Evolutionary conservation across 2,888 invertebrate genomes (phyloP).

Genomic region (Calameuta idolon): DNA sequence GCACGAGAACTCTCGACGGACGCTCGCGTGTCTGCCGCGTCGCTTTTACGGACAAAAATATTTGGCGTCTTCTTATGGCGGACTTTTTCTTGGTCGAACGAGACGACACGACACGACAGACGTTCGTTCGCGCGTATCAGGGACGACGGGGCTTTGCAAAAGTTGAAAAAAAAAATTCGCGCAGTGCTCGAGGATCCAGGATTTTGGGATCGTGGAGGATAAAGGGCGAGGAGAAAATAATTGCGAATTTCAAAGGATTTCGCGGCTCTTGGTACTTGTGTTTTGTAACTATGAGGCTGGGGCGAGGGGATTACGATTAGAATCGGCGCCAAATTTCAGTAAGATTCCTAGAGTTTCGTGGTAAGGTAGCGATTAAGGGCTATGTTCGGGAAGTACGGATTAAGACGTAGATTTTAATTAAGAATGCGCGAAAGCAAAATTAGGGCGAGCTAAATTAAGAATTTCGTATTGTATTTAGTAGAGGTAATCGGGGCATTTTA

Average conservation of each 20-base stretch:
- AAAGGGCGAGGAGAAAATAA: too few relatives aligned
- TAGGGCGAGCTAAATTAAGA: slow-evolving; percentile 36
- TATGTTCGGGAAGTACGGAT: slow-evolving; percentile 21
- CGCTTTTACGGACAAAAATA: neutral
- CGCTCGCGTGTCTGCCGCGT: neutral
- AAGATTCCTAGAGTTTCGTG: slow-evolving; percentile 8
- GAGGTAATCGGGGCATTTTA: slow-evolving; percentile 60
- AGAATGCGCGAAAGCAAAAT: slow-evolving; percentile 3
- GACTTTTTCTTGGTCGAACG: neutral
- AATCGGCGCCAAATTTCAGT: slow-evolving; percentile 3
- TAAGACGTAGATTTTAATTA: slow-evolving; percentile 6
- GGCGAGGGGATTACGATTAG: neutral
- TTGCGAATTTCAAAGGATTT: neutral
- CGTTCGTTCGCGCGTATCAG: neutral
- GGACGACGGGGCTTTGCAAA: neutral
- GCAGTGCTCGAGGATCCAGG: neutral
- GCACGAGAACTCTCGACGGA: neutral
- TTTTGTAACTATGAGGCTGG: neutral
- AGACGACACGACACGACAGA: neutral
- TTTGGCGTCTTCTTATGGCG: neutral
- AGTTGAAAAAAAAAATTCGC: neutral
- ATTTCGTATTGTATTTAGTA: slow-evolving; percentile 38
- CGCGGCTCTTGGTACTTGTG: neutral
- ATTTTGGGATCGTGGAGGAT: neutral
- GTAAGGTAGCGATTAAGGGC: slow-evolving; percentile 13